Conservation (phyloP, 2,888 invertebrate species). For the Ypsolopha sequella region DNA sequence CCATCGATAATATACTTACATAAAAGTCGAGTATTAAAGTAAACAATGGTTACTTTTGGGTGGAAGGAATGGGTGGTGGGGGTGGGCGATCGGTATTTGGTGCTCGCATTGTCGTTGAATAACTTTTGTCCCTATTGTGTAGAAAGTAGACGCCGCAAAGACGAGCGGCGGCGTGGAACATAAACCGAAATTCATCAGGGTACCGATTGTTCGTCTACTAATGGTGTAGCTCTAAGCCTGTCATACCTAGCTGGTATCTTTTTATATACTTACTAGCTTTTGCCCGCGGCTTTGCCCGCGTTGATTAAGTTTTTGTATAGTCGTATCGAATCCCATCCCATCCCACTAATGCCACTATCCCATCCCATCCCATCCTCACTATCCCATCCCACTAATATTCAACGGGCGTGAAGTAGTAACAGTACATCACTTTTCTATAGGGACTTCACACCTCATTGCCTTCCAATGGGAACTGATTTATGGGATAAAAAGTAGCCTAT, state of each 20-base stretch:
- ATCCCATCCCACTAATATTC: no score
- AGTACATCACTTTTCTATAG: no score
- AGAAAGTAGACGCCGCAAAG: constrained; percentile 66
- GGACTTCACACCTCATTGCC: no score
- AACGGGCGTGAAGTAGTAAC: no score
- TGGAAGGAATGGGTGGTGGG: constrained; percentile 19
- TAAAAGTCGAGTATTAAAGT: constrained; percentile 66
- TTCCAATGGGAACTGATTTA: no score
- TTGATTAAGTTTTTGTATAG: no score
- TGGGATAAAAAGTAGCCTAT: no score
- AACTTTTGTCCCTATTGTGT: constrained; percentile 72
- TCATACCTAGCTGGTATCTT: constrained; percentile 6
- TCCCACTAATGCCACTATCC: no score
- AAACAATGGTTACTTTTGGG: constrained; percentile 55
- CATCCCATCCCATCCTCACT: no score
- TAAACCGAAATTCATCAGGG: constrained; percentile 69
- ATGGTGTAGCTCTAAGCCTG: constrained; percentile 30
- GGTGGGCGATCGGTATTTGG: constrained; percentile 68
- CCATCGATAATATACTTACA: constrained; percentile 55
- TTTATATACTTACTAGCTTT: no score
- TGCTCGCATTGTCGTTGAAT: constrained; percentile 70
- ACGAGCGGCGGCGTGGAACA: constrained; percentile 55
- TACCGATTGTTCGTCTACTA: constrained; percentile 61
- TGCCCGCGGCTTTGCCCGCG: no score
- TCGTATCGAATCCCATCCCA: no score